phyloP scores from a whole-genome alignment of 2,888 invertebrate species.

The Dilophus febrilis region DNA sequence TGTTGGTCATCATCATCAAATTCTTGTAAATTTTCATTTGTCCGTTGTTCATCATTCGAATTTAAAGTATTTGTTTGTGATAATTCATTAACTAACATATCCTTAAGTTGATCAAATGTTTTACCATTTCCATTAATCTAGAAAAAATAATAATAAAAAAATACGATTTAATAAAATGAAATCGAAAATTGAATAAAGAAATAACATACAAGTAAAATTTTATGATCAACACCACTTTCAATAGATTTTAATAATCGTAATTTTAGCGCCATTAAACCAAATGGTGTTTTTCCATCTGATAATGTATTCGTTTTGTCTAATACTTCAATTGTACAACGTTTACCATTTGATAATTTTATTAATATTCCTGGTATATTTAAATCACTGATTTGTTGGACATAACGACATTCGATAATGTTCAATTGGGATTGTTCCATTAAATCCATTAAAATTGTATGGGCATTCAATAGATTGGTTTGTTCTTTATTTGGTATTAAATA shows the following conservation, averaged over 20 bases:
- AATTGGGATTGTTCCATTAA: constrained; percentile 13
- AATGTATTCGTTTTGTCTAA: constrained; percentile 19
- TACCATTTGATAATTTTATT: constrained; percentile 12
- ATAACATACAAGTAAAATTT: too few relatives aligned
- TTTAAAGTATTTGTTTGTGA: too few relatives aligned
- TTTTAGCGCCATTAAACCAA: constrained; percentile 20
- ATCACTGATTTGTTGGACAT: constrained; percentile 18
- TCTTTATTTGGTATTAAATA: not conserved
- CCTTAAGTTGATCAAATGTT: too few relatives aligned
- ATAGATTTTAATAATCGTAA: constrained; percentile 16
- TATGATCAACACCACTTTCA: not conserved
- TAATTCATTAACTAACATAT: too few relatives aligned
- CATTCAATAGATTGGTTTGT: constrained; percentile 13
- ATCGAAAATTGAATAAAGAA: too few relatives aligned
- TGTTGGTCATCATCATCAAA: too few relatives aligned
- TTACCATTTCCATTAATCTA: too few relatives aligned
- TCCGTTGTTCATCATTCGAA: too few relatives aligned
- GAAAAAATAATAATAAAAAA: too few relatives aligned
- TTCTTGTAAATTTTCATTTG: too few relatives aligned
- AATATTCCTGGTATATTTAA: constrained; percentile 24
- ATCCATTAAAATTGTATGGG: constrained; percentile 14
- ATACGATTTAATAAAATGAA: too few relatives aligned
- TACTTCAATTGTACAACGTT: constrained; percentile 17
- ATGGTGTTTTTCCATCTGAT: constrained; percentile 18
- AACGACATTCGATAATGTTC: constrained; percentile 14